phyloP scores from a whole-genome alignment of 2,888 invertebrate genomes.

The Eledona agricola region DNA sequence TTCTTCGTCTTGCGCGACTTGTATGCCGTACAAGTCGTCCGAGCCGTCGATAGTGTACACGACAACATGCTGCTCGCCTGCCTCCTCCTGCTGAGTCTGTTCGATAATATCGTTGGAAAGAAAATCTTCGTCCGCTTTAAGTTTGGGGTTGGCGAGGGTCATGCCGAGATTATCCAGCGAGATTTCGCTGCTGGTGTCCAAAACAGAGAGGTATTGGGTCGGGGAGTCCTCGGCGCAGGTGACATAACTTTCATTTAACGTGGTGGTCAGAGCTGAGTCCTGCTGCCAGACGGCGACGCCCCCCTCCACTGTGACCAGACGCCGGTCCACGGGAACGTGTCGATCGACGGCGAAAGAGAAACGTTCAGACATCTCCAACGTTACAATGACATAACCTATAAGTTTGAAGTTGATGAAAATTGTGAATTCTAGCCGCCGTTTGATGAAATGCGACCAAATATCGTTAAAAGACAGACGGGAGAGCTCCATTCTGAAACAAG shows the following conservation, averaged over 20 bases:
- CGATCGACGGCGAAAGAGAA: constrained; percentile 19
- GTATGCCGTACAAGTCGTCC: constrained; percentile 59
- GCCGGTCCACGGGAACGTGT: constrained; percentile 6
- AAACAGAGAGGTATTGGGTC: constrained; percentile 57
- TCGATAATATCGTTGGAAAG: constrained; percentile 35
- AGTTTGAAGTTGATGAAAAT: neutral
- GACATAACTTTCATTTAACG: constrained; percentile 53
- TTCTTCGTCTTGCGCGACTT: constrained; percentile 57
- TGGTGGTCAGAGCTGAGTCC: constrained; percentile 46
- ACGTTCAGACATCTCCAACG: constrained; percentile 22
- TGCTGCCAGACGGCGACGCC: neutral
- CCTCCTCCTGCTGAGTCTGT: constrained; percentile 27
- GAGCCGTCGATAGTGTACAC: constrained; percentile 58
- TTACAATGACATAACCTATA: constrained; percentile 14
- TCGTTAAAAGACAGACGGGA: too few species aligned
- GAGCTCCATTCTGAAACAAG: too few species aligned
- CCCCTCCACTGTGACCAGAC: too few species aligned
- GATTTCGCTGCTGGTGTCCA: constrained; percentile 52
- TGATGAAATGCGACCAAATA: too few species aligned
- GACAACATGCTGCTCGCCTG: constrained; percentile 50
- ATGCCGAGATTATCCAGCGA: constrained; percentile 49
- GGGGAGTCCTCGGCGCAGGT: constrained; percentile 53
- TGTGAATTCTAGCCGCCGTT: neutral
- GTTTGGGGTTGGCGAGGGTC: constrained; percentile 39
- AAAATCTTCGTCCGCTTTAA: constrained; percentile 37